Conservation (phyloP, 2,113 vertebrate species). For the Orthonyx spaldingii region DNA sequence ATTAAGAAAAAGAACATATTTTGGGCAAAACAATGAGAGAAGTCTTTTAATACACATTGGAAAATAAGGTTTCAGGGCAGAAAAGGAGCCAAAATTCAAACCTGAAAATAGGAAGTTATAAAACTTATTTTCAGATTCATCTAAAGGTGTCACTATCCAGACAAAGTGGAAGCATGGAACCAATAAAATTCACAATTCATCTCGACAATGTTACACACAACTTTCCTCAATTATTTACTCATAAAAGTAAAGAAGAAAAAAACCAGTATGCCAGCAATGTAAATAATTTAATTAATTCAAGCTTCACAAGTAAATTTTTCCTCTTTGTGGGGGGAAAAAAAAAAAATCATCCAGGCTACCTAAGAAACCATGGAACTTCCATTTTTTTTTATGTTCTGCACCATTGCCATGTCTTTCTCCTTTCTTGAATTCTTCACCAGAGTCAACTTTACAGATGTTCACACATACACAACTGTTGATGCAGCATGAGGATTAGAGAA, state of each 20-base stretch:
- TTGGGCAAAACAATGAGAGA: background rate
- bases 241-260: background rate
- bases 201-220: background rate
- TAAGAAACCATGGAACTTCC: background rate
- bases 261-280: fast-evolving
- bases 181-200: background rate
- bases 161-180: background rate
- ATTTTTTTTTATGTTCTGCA: background rate
- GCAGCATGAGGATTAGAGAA: background rate
- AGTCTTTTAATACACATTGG: background rate
- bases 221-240: background rate
- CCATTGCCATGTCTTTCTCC: background rate
- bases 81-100: background rate
- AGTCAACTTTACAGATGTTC: background rate
- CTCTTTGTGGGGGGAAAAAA: background rate
- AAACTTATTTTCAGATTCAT: background rate
- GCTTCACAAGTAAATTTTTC: background rate
- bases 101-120: background rate
- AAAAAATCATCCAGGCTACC: background rate
- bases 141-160: background rate
- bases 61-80: background rate
- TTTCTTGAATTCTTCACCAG: background rate
- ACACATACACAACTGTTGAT: background rate
- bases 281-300: background rate
- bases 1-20: background rate